Evolutionary conservation across 1,140 invertebrate genomes (phyloP).

Genomic region (Drosophila leontia): DNA sequence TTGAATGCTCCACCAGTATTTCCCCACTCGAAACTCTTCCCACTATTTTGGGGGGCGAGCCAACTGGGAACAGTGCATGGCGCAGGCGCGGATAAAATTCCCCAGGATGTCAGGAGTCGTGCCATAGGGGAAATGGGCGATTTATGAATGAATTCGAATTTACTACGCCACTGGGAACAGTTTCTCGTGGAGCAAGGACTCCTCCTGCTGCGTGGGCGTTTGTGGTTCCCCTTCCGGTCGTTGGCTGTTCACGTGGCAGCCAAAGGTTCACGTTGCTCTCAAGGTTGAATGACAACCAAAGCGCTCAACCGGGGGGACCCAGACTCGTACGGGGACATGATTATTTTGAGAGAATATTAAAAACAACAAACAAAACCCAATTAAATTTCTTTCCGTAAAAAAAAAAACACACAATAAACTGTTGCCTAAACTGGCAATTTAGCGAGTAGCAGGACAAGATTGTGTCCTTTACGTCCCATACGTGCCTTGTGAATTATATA

Average conservation of each 20-base stretch:
- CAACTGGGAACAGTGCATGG: slow-evolving; percentile 17
- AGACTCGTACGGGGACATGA: neutral
- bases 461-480: neutral
- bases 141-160: slow-evolving; percentile 67
- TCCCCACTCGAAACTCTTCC: neutral
- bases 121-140: slow-evolving; percentile 18
- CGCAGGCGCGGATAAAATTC: slow-evolving; percentile 67
- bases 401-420: neutral
- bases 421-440: neutral
- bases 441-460: neutral
- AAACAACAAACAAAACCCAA: neutral
- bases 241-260: slow-evolving; percentile 5
- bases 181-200: neutral
- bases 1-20: slow-evolving; percentile 13
- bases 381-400: neutral
- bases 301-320: neutral
- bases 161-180: slow-evolving; percentile 52
- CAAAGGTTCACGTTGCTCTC: slow-evolving; percentile 18
- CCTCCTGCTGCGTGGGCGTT: neutral
- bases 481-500: slow-evolving; percentile 8
- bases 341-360: slow-evolving; percentile 7
- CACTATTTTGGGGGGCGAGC: slow-evolving; percentile 8
- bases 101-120: slow-evolving; percentile 9
- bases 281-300: slow-evolving; percentile 31
- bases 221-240: slow-evolving; percentile 7